Evolutionary conservation across 2,888 invertebrate species (phyloP).

Genomic region (Smittia sp.): DNA sequence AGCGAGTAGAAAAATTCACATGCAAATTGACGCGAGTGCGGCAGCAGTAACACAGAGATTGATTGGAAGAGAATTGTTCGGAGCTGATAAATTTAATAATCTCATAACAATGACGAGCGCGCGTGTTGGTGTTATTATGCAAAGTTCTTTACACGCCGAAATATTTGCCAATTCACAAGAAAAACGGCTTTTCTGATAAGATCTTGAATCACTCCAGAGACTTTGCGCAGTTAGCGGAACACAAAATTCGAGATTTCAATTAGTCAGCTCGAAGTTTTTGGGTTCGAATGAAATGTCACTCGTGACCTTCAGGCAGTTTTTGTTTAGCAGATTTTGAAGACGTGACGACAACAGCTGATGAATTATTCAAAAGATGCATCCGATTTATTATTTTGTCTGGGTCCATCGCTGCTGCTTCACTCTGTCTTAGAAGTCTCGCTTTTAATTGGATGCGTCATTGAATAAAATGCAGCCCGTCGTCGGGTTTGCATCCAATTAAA

Average conservation of each 20-base stretch:
- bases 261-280: not conserved
- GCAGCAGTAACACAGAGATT: not conserved
- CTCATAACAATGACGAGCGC: not conserved
- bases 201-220: too few relatives aligned
- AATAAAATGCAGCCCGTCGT: not conserved
- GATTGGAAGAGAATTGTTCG: conserved; percentile 24
- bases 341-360: conserved; percentile 34
- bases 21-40: conserved; percentile 26
- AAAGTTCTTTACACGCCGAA: not conserved
- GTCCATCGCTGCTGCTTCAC: not conserved
- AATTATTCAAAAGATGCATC: conserved; percentile 34
- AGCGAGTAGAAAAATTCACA: not conserved
- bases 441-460: conserved; percentile 17
- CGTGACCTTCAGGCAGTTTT: not conserved
- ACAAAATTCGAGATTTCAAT: not conserved
- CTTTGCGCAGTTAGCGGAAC: not conserved
- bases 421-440: too few relatives aligned
- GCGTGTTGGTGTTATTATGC: conserved; percentile 15
- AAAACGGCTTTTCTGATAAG: too few relatives aligned
- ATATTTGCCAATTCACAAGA: too few relatives aligned
- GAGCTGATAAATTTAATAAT: conserved; percentile 18
- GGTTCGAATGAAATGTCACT: not conserved
- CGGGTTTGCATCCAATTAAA: conserved; percentile 20
- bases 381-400: not conserved
- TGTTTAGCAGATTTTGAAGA: conserved; percentile 1